These are phyloP conservation scores for Drosophila nebulosa DNA, from an alignment of 1,140 invertebrate genomes.

Conservation along the genomic window DNA sequence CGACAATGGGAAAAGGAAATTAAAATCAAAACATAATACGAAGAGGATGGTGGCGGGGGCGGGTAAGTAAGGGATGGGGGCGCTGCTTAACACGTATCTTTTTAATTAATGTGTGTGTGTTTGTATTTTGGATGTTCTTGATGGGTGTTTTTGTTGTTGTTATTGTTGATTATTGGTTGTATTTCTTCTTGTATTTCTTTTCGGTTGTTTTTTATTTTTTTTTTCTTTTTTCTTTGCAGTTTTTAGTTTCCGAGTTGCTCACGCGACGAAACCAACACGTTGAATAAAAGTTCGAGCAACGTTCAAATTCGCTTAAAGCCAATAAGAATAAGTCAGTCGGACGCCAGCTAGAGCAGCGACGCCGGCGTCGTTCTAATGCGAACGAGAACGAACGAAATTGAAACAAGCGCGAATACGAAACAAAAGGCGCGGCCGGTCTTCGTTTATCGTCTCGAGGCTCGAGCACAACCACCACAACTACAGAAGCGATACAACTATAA, in stretches of 20 bases:
- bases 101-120: not conserved
- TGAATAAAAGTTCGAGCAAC: conserved; percentile 76
- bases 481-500: conserved; percentile 31
- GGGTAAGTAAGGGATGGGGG: not conserved
- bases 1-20: not conserved
- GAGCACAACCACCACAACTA: conserved; percentile 21
- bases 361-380: conserved; percentile 53
- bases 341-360: conserved; percentile 34
- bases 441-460: conserved; percentile 22
- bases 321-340: conserved; percentile 75
- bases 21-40: not conserved
- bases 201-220: not conserved
- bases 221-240: conserved; percentile 20
- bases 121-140: not conserved
- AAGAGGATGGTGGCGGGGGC: not conserved
- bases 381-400: conserved; percentile 23
- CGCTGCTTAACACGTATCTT: not conserved
- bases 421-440: conserved; percentile 51
- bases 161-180: conserved; percentile 13
- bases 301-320: conserved; percentile 78
- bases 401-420: conserved; percentile 21
- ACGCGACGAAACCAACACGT: conserved; percentile 75
- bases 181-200: conserved; percentile 10
- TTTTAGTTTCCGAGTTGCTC: conserved; percentile 70
- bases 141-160: conserved; percentile 14